Conservation (phyloP, 2,888 invertebrate species). For the Chesias legatella region DNA sequence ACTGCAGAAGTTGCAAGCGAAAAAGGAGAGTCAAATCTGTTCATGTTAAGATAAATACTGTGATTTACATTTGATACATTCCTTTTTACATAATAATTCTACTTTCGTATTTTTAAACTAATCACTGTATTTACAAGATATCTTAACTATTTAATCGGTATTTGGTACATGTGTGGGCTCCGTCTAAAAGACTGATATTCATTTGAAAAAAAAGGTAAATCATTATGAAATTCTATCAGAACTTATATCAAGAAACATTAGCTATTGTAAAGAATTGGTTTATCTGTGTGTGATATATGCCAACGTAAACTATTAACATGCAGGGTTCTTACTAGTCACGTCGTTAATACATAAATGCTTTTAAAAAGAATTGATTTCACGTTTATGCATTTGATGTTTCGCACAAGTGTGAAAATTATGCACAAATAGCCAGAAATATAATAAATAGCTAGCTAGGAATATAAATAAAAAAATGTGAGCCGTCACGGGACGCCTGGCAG, state of each 20-base stretch:
- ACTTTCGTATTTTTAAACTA: constrained; percentile 25
- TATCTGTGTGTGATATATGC: constrained; percentile 1
- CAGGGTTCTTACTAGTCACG: constrained; percentile 42
- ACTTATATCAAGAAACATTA: too few species aligned
- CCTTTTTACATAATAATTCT: constrained; percentile 21
- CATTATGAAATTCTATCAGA: too few species aligned
- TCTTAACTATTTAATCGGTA: constrained; percentile 9
- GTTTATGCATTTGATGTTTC: constrained; percentile 14
- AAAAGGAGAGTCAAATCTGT: constrained; percentile 63
- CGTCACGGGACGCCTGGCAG: too few species aligned
- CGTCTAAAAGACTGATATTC: constrained; percentile 45
- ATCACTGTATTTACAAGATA: constrained; percentile 25
- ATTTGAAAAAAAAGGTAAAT: constrained; percentile 1
- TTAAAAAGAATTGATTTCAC: constrained; percentile 8
- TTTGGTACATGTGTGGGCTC: constrained; percentile 30
- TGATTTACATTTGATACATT: constrained; percentile 46
- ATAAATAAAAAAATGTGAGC: too few species aligned
- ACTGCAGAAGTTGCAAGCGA: constrained; percentile 66
- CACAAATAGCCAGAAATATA: constrained; percentile 21
- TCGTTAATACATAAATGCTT: constrained; percentile 15
- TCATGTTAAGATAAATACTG: constrained; percentile 63
- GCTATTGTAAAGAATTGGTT: too few species aligned
- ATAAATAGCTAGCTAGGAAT: too few species aligned
- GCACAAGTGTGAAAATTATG: constrained; percentile 25
- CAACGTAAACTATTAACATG: constrained; percentile 25